These are phyloP conservation scores for Rallus crepitans DNA, from an alignment of 2,797 vertebrate species.

Conservation along the genomic window DNA sequence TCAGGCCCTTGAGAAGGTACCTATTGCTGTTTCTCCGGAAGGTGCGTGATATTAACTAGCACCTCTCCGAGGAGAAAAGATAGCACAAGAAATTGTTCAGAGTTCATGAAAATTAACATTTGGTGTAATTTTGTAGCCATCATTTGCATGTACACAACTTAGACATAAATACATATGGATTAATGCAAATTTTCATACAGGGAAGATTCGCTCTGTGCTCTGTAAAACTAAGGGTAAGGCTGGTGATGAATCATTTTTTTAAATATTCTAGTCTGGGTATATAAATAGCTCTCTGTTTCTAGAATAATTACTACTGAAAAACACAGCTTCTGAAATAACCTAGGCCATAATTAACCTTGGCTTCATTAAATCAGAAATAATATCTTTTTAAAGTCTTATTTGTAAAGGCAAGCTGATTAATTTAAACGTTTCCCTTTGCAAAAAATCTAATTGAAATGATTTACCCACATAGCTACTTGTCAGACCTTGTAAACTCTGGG, in stretches of 20 bases:
- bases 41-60: not conserved
- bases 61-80: not conserved
- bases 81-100: not conserved
- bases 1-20: not conserved
- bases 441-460: not conserved
- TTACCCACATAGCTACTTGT: not conserved
- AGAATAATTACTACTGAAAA: slow-evolving; percentile 62
- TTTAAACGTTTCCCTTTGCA: slow-evolving; percentile 22
- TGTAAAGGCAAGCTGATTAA: slow-evolving; percentile 55
- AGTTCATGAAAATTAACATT: slow-evolving; percentile 32
- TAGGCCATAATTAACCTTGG: slow-evolving; percentile 48
- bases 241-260: slow-evolving; percentile 56
- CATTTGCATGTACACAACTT: slow-evolving; percentile 52
- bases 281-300: slow-evolving; percentile 68
- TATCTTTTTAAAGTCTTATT: slow-evolving; percentile 55
- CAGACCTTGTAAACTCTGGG: not conserved
- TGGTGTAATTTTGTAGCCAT: not conserved
- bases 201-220: slow-evolving; percentile 12
- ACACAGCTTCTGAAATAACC: slow-evolving; percentile 47
- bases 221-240: slow-evolving; percentile 35
- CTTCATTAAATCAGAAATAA: slow-evolving; percentile 61
- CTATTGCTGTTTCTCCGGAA: not conserved
- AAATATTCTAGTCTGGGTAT: slow-evolving; percentile 49
- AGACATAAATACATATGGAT: slow-evolving; percentile 64
- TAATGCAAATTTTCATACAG: slow-evolving; percentile 53